Conservation (phyloP, 2,888 invertebrate genomes). For the Idaea aversata region DNA sequence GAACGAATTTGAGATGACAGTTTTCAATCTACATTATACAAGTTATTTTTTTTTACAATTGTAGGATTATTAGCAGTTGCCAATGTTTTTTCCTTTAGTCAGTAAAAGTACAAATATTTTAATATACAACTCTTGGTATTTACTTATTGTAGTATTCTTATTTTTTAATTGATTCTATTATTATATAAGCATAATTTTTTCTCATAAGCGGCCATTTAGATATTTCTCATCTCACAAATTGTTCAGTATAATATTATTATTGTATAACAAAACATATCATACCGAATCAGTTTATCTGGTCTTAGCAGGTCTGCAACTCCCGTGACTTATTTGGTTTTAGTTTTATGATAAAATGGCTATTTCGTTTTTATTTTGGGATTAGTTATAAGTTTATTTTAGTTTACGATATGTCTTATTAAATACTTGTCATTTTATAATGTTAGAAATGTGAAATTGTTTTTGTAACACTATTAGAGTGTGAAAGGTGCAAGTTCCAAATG, state of each 20-base stretch:
- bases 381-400: slow-evolving; percentile 74
- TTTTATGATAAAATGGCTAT: slow-evolving; percentile 67
- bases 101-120: slow-evolving; percentile 91
- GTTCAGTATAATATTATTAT: slow-evolving; percentile 53
- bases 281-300: slow-evolving; percentile 55
- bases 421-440: slow-evolving; percentile 67
- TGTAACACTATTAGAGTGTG: slow-evolving; percentile 52
- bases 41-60: slow-evolving; percentile 77
- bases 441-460: slow-evolving; percentile 63
- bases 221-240: slow-evolving; percentile 70
- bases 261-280: slow-evolving; percentile 75
- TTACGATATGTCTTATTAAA: slow-evolving; percentile 53
- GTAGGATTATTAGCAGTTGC: slow-evolving; percentile 80
- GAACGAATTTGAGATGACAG: slow-evolving; percentile 80
- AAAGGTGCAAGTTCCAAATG: slow-evolving; percentile 74
- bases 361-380: slow-evolving; percentile 65
- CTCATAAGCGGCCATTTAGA: slow-evolving; percentile 71
- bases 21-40: slow-evolving; percentile 80
- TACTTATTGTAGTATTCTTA: slow-evolving; percentile 79
- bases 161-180: slow-evolving; percentile 76
- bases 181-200: slow-evolving; percentile 79
- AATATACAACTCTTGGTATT: slow-evolving; percentile 82
- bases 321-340: slow-evolving; percentile 52
- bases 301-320: slow-evolving; percentile 47
- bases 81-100: slow-evolving; percentile 86